phyloP scores from a whole-genome alignment of 2,113 vertebrate genomes.

The Zootoca vivipara region DNA sequence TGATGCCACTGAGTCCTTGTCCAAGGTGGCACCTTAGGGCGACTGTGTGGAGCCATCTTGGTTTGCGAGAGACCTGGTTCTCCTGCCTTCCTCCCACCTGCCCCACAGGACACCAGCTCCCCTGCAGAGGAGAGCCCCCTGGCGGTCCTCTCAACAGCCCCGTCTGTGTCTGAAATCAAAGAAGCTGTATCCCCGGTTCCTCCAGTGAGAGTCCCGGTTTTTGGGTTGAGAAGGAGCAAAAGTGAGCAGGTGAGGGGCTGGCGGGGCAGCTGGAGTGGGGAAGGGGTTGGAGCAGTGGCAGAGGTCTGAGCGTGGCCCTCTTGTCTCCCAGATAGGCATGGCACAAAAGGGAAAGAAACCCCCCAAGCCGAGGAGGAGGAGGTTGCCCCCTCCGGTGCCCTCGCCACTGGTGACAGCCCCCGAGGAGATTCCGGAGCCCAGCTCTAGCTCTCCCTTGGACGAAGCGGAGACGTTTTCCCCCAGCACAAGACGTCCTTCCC shows the following conservation, averaged over 20 bases:
- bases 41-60: neutral
- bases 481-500: accelerated
- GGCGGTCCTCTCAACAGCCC: neutral
- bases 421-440: accelerated
- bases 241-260: neutral
- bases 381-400: neutral
- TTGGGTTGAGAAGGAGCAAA: neutral
- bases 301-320: no score
- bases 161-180: neutral
- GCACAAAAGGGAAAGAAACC: neutral
- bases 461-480: neutral
- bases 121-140: accelerated
- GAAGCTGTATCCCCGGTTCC: neutral
- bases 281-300: no score
- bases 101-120: neutral
- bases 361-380: neutral
- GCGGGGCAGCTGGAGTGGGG: neutral
- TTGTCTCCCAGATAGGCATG: neutral
- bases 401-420: neutral
- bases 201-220: no score
- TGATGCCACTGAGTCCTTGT: no score
- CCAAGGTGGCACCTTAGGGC: neutral
- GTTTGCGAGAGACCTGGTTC: no score
- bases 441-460: no score
- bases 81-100: no score